phyloP scores from a whole-genome alignment of 2,797 vertebrate species.

The Pteronotus mesoamericanus region DNA sequence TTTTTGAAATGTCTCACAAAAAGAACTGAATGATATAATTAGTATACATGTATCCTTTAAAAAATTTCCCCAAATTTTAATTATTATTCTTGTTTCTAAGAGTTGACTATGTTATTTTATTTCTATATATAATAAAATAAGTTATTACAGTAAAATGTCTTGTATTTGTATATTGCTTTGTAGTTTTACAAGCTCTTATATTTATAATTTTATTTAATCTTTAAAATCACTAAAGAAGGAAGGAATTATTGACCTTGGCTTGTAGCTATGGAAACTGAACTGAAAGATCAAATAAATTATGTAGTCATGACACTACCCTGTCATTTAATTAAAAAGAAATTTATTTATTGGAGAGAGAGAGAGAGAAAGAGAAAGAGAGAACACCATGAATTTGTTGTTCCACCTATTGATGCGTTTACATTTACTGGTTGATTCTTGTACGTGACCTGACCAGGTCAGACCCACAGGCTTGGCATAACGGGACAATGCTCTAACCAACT shows the following conservation, averaged over 20 bases:
- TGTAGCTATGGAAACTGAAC: background rate
- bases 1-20: slow-evolving; percentile 44
- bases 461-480: background rate
- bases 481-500: background rate
- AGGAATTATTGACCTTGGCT: background rate
- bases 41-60: background rate
- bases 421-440: background rate
- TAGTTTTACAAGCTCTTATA: background rate
- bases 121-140: background rate
- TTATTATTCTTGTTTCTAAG: slow-evolving; percentile 6
- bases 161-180: background rate
- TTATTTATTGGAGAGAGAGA: no score
- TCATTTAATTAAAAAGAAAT: background rate
- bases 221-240: background rate
- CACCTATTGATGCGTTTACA: background rate
- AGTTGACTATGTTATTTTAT: slow-evolving; percentile 17
- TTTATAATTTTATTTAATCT: slow-evolving; percentile 35
- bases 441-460: background rate
- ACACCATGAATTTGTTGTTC: background rate
- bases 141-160: background rate
- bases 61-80: background rate
- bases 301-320: background rate
- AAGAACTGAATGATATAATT: background rate
- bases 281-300: background rate
- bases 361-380: background rate